Conservation (phyloP, 2,797 vertebrate species). For the Platyrinchus mystaceus region DNA sequence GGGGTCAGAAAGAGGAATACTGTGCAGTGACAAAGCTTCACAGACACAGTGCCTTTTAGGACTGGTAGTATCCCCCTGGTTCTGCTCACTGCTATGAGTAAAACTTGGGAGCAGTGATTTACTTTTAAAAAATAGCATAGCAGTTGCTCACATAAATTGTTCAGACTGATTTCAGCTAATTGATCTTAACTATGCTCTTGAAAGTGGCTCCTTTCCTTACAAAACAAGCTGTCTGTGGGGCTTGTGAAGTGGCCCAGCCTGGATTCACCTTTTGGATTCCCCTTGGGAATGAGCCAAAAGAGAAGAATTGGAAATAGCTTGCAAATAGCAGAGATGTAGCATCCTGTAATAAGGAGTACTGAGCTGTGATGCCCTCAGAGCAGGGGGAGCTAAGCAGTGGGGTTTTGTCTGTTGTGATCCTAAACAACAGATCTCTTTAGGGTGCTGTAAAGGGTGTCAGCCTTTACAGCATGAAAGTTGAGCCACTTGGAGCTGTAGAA, state of each 20-base stretch:
- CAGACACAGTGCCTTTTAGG: neutral
- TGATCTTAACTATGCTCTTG: neutral
- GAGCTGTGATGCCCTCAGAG: neutral
- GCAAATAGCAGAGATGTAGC: neutral
- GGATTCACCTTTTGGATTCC: neutral
- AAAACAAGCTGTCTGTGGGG: neutral
- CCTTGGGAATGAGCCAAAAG: neutral
- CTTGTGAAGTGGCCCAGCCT: neutral
- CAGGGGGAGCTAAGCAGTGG: accelerated
- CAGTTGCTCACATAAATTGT: neutral
- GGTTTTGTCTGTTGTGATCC: neutral
- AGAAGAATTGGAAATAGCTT: neutral
- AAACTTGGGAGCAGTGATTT: neutral
- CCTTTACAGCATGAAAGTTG: neutral
- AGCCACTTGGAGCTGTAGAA: neutral
- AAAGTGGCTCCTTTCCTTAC: neutral
- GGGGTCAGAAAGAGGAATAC: neutral
- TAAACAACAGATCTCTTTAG: neutral
- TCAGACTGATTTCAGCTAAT: neutral
- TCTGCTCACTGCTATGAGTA: neutral
- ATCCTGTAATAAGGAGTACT: neutral
- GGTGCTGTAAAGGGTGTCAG: neutral
- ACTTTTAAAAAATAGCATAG: neutral
- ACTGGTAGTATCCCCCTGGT: neutral
- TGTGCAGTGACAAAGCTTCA: neutral